Evolutionary conservation across 2,888 invertebrate genomes (phyloP).

Genomic region (Phasia obesa): DNA sequence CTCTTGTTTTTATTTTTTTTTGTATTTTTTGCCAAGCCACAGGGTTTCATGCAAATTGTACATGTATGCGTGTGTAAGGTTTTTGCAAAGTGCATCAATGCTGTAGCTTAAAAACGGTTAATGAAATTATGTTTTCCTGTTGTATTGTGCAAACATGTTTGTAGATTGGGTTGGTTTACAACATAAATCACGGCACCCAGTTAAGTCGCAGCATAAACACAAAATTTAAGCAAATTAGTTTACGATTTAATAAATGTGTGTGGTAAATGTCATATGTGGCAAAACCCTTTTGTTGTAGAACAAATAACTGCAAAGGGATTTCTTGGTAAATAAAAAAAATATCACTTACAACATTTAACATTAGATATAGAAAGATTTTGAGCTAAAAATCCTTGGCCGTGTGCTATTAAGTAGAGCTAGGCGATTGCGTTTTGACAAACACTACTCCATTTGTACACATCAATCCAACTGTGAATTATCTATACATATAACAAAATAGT

Average conservation of each 20-base stretch:
- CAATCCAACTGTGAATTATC: no score
- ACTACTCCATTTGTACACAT: no score
- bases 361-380: no score
- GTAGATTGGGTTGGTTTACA: conserved; percentile 17
- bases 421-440: no score
- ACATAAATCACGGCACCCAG: conserved; percentile 54
- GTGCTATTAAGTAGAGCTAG: no score
- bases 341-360: no score
- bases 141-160: conserved; percentile 44
- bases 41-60: conserved; percentile 52
- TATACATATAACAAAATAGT: no score
- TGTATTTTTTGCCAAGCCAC: conserved; percentile 26
- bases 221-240: conserved; percentile 54
- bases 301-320: no score
- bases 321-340: no score
- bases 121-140: conserved; percentile 63
- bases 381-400: no score
- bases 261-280: background rate
- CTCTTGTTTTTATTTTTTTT: background rate
- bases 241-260: conserved; percentile 30
- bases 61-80: background rate
- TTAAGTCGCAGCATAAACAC: conserved; percentile 22
- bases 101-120: conserved; percentile 52
- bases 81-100: conserved; percentile 46
- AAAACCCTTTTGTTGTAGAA: conserved; percentile 12